A percentile compares a stretch with the other conserved stretches of the same genome.
These are phyloP conservation scores for Scaptomyza hsui DNA, from an alignment of 1,140 invertebrate genomes.

Conservation along the genomic window DNA sequence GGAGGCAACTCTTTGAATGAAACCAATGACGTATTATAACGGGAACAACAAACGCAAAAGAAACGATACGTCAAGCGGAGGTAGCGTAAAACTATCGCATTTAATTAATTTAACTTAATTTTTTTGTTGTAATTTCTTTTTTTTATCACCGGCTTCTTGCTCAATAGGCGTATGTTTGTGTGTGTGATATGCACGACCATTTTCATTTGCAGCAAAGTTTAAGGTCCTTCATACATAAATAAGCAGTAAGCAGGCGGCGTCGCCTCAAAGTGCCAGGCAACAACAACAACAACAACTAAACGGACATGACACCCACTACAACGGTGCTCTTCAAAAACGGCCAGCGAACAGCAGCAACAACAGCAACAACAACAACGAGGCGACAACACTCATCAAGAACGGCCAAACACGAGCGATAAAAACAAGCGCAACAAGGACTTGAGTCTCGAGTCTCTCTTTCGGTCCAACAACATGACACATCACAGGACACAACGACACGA, in stretches of 20 bases:
- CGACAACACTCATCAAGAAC: slow-evolving; percentile 75
- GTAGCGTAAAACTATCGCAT: too few species aligned
- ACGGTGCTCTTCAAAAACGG: slow-evolving; percentile 66
- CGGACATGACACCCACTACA: slow-evolving; percentile 79
- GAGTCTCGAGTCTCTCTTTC: slow-evolving; percentile 57
- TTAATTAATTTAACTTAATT: too few species aligned
- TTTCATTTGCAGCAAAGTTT: slow-evolving; percentile 77
- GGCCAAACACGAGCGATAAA: slow-evolving; percentile 77
- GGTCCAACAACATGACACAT: slow-evolving; percentile 65
- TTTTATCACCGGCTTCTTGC: slow-evolving; percentile 24
- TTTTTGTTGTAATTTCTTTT: slow-evolving; percentile 15
- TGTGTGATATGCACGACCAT: slow-evolving; percentile 49
- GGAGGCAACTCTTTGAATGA: too few species aligned
- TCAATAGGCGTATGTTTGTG: not conserved
- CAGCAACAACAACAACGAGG: slow-evolving; percentile 41
- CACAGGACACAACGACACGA: slow-evolving; percentile 39
- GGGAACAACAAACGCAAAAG: too few species aligned
- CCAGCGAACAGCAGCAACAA: slow-evolving; percentile 43
- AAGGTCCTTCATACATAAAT: slow-evolving; percentile 82
- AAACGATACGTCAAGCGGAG: too few species aligned
- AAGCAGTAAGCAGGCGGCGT: slow-evolving; percentile 74
- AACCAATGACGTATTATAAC: too few species aligned
- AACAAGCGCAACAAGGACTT: slow-evolving; percentile 81
- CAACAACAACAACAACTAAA: slow-evolving; percentile 57
- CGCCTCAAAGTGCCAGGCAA: slow-evolving; percentile 66